Conservation (phyloP, 2,888 invertebrate species). For the Sisyra terminalis region DNA sequence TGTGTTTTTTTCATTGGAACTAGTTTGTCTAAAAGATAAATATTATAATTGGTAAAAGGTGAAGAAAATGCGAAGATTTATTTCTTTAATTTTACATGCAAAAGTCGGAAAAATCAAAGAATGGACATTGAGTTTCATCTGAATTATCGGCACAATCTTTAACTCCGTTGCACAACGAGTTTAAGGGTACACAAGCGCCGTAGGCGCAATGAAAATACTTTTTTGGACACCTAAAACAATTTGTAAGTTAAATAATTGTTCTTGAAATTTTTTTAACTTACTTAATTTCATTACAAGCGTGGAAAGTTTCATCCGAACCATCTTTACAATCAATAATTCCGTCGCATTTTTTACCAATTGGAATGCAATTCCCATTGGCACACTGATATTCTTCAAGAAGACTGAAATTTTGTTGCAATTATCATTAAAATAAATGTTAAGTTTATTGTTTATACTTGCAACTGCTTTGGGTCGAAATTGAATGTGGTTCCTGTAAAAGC, state of each 20-base stretch:
- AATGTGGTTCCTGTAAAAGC: too few species aligned
- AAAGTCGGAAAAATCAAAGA: neutral
- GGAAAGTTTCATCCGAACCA: constrained; percentile 15
- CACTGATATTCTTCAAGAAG: constrained; percentile 8
- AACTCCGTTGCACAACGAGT: constrained; percentile 29
- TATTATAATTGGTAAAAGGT: too few species aligned
- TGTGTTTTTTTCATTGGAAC: neutral
- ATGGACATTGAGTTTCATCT: constrained; percentile 21
- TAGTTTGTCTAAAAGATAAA: neutral
- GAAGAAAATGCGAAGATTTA: neutral
- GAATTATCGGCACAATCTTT: constrained; percentile 28
- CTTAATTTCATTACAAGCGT: neutral
- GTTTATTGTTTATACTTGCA: too few species aligned
- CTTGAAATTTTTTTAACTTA: neutral
- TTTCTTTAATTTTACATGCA: neutral
- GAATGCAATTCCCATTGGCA: constrained; percentile 11
- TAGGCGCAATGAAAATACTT: constrained; percentile 38
- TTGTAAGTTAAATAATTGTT: neutral
- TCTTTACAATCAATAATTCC: constrained; percentile 16
- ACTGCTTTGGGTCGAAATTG: too few species aligned
- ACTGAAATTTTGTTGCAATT: neutral
- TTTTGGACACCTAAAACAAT: constrained; percentile 26
- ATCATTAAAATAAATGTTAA: neutral
- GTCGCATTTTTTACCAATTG: constrained; percentile 13
- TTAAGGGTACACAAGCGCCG: constrained; percentile 41